phyloP scores from a whole-genome alignment of 2,797 vertebrate species.

The Catharus ustulatus region DNA sequence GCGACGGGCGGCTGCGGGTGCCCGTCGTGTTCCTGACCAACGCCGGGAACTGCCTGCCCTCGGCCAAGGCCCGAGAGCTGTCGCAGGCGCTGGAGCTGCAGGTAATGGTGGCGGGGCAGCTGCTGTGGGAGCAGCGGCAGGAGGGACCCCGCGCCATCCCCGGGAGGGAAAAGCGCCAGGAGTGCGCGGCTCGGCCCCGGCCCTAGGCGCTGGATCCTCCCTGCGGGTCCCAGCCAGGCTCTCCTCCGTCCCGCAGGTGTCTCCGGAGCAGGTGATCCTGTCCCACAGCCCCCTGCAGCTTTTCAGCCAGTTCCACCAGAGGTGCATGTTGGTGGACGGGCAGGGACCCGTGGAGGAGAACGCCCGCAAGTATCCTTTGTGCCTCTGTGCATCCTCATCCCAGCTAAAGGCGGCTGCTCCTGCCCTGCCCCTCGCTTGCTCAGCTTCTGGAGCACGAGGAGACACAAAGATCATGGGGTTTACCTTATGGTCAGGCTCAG shows the following conservation, averaged over 20 bases:
- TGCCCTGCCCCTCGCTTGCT: fast-evolving
- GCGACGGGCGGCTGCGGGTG: constrained; percentile 83
- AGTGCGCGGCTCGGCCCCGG: fast-evolving
- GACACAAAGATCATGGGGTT: neutral
- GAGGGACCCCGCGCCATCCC: neutral
- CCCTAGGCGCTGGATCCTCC: too few species aligned
- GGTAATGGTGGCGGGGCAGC: constrained; percentile 65
- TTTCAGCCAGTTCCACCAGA: constrained; percentile 87
- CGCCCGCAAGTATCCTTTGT: constrained; percentile 89
- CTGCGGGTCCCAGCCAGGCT: neutral
- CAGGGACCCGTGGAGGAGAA: constrained; percentile 91
- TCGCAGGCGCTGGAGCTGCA: constrained; percentile 86
- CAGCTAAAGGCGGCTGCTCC: neutral
- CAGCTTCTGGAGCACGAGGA: neutral
- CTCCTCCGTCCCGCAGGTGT: constrained; percentile 79
- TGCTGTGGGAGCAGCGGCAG: too few species aligned
- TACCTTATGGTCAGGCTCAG: neutral
- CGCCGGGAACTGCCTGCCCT: constrained; percentile 89
- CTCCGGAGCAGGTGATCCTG: constrained; percentile 91
- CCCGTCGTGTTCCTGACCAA: constrained; percentile 96
- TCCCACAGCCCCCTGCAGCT: constrained; percentile 93
- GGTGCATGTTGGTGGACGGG: constrained; percentile 89
- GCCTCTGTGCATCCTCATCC: fast-evolving
- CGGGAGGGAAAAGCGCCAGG: fast-evolving
- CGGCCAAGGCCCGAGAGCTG: constrained; percentile 87